phyloP scores from a whole-genome alignment of 2,797 vertebrate genomes.

The Lagocephalus sceleratus region DNA sequence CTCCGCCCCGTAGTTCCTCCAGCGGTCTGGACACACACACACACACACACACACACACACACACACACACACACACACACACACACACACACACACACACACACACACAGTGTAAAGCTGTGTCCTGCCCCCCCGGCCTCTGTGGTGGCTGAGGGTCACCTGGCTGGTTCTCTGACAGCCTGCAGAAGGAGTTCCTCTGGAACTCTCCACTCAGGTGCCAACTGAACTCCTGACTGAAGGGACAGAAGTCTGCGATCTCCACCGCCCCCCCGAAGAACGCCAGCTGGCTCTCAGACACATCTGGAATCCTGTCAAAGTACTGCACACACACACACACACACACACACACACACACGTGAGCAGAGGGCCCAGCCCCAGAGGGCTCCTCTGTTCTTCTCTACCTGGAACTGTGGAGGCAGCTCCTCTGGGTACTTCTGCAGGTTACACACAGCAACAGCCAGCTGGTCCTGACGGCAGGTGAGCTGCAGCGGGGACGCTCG shows the following conservation, averaged over 20 bases:
- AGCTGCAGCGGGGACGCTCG: slow-evolving; percentile 88
- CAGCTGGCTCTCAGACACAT: slow-evolving; percentile 79
- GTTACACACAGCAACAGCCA: slow-evolving; percentile 95
- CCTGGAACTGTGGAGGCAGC: slow-evolving; percentile 66
- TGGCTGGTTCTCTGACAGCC: slow-evolving; percentile 90
- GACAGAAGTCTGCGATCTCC: slow-evolving; percentile 96
- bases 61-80: not conserved
- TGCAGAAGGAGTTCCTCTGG: slow-evolving; percentile 93
- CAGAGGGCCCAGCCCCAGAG: no score
- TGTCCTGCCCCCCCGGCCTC: no score
- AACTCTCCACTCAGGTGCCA: slow-evolving; percentile 95
- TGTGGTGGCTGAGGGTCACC: not conserved
- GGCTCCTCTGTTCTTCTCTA: slow-evolving; percentile 5
- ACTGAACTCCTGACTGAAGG: slow-evolving; percentile 97
- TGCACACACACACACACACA: slow-evolving; percentile 41
- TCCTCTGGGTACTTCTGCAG: slow-evolving; percentile 83
- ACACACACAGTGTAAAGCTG: no score
- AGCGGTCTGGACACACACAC: slow-evolving; percentile 73
- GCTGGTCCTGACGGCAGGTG: slow-evolving; percentile 95
- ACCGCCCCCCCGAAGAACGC: slow-evolving; percentile 89
- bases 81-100: not conserved
- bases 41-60: not conserved
- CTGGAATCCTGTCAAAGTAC: slow-evolving; percentile 90
- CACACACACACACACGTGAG: no score
- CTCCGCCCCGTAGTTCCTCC: slow-evolving; percentile 94